These are phyloP conservation scores for Puma concolor DNA, from an alignment of 2,113 vertebrate species.

Conservation along the genomic window DNA sequence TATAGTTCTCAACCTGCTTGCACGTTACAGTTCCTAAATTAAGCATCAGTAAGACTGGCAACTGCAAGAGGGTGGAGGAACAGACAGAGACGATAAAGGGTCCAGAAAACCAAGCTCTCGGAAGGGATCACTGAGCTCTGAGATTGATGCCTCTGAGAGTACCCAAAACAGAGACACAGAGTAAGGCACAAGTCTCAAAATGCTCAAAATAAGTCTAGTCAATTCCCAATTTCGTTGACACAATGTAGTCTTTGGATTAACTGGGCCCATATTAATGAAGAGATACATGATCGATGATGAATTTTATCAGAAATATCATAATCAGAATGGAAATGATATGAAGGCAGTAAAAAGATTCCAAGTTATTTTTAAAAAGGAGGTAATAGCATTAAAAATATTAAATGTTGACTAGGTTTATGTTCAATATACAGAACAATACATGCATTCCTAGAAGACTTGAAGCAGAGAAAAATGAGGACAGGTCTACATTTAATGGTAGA, in stretches of 20 bases:
- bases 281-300: background rate
- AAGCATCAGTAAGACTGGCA: background rate
- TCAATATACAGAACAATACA: background rate
- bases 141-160: background rate
- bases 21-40: background rate
- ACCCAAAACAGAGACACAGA: background rate
- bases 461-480: background rate
- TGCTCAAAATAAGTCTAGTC: background rate
- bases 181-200: background rate
- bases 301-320: slow-evolving; percentile 27
- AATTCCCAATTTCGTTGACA: background rate
- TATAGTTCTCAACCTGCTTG: background rate
- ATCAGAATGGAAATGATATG: slow-evolving; percentile 15
- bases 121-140: background rate
- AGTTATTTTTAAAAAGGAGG: background rate
- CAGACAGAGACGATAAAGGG: background rate
- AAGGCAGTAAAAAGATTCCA: background rate
- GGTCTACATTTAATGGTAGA: background rate
- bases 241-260: background rate
- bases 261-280: background rate
- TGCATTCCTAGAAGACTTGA: background rate
- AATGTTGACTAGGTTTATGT: background rate
- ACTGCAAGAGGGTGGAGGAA: background rate
- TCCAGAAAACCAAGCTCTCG: background rate
- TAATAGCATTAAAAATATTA: background rate